Evolutionary conservation across 2,888 invertebrate genomes (phyloP).

Genomic region (Coremacera marginata): DNA sequence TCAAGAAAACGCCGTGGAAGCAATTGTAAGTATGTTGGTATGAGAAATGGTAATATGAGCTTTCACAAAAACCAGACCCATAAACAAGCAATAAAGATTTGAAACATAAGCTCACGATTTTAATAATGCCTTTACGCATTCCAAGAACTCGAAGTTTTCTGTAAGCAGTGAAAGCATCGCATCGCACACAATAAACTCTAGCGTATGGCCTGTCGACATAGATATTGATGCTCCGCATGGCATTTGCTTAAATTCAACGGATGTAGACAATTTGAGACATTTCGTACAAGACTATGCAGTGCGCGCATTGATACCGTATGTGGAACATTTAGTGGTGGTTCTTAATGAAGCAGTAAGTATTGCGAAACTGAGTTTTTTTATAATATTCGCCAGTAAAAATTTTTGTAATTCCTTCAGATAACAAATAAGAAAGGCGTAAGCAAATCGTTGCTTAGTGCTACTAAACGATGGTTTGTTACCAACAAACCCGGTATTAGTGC

Average conservation of each 20-base stretch:
- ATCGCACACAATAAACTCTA: constrained; percentile 70
- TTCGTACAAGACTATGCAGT: constrained; percentile 90
- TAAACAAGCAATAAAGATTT: too few relatives aligned
- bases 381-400: background rate
- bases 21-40: constrained; percentile 64
- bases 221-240: constrained; percentile 76
- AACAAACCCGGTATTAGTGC: constrained; percentile 85
- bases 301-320: constrained; percentile 88
- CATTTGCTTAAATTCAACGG: constrained; percentile 81
- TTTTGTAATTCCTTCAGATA: constrained; percentile 70
- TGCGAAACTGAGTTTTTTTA: too few relatives aligned
- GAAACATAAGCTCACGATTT: background rate
- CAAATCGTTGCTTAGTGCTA: constrained; percentile 91
- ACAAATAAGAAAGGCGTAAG: constrained; percentile 93
- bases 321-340: constrained; percentile 87
- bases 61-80: background rate
- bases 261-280: constrained; percentile 86
- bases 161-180: constrained; percentile 75
- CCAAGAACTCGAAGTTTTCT: constrained; percentile 66
- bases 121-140: background rate
- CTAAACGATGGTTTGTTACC: constrained; percentile 95
- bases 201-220: constrained; percentile 74
- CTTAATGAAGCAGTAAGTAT: constrained; percentile 80
- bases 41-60: constrained; percentile 5
- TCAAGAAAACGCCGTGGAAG: constrained; percentile 74